Conservation (phyloP, 2,113 vertebrate genomes). For the Gymnarchus niloticus region DNA sequence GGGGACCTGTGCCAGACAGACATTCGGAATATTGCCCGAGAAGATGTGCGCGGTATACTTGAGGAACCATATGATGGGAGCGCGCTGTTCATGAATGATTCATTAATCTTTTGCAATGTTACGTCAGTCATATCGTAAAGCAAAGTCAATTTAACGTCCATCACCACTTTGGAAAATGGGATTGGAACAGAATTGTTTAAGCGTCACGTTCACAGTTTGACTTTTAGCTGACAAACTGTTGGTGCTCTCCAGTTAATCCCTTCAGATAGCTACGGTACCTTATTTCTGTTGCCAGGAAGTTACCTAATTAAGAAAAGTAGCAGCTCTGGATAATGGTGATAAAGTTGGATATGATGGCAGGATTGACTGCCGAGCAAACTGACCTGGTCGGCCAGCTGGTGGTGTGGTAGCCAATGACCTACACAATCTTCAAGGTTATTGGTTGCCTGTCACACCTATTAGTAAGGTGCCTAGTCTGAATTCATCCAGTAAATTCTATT, state of each 20-base stretch:
- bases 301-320: background rate
- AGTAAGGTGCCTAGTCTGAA: background rate
- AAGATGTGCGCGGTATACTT: background rate
- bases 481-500: background rate
- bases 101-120: background rate
- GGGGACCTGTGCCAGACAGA: background rate
- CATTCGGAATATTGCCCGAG: background rate
- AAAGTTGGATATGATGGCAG: background rate
- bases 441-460: background rate
- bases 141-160: background rate
- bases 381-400: background rate
- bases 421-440: background rate
- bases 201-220: background rate
- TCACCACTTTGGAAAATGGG: background rate
- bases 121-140: background rate
- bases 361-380: background rate
- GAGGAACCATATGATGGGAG: background rate
- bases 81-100: background rate
- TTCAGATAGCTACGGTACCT: background rate
- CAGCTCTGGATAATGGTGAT: background rate
- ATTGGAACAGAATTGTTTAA: constrained; percentile 4
- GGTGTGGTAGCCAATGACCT: background rate
- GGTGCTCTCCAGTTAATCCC: background rate
- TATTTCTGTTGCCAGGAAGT: background rate
- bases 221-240: too few relatives aligned